phyloP scores from a whole-genome alignment of 2,888 invertebrate genomes.

The Cerastis rubricosa region DNA sequence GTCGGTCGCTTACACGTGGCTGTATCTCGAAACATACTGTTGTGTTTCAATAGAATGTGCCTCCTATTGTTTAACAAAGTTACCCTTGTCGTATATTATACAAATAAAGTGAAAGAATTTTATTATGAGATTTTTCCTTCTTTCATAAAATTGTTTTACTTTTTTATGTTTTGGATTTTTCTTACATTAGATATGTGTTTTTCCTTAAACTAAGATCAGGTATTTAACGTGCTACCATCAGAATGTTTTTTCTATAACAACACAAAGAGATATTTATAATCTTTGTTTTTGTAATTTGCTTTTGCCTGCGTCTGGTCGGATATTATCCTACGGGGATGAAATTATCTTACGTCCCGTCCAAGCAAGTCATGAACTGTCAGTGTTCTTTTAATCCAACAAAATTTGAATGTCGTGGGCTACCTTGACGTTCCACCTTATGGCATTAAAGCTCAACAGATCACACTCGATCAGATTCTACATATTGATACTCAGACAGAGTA shows the following conservation, averaged over 20 bases:
- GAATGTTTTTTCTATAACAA: background rate
- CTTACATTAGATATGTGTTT: background rate
- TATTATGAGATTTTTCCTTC: background rate
- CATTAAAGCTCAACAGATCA: background rate
- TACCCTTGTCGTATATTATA: background rate
- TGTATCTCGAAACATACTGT: constrained; percentile 8
- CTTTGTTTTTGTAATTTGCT: background rate
- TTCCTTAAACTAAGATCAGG: background rate
- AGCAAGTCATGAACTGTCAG: background rate
- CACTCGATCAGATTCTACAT: too few species aligned
- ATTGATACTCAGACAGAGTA: background rate
- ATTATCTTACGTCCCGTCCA: background rate
- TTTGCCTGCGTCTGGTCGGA: background rate
- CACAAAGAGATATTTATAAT: background rate
- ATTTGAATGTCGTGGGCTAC: too few species aligned
- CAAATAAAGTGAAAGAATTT: constrained; percentile 4
- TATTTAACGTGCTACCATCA: background rate
- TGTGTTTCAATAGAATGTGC: constrained; percentile 17
- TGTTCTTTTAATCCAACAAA: background rate
- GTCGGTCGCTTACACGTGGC: background rate
- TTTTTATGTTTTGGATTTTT: background rate
- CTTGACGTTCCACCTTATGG: too few species aligned
- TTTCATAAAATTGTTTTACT: too few species aligned
- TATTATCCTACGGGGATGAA: background rate
- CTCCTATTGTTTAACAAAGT: constrained; percentile 12